A percentile compares a stretch with the other conserved stretches of the same genome.
Conservation (phyloP, 2,888 invertebrate species). For the Ischnura elegans region DNA sequence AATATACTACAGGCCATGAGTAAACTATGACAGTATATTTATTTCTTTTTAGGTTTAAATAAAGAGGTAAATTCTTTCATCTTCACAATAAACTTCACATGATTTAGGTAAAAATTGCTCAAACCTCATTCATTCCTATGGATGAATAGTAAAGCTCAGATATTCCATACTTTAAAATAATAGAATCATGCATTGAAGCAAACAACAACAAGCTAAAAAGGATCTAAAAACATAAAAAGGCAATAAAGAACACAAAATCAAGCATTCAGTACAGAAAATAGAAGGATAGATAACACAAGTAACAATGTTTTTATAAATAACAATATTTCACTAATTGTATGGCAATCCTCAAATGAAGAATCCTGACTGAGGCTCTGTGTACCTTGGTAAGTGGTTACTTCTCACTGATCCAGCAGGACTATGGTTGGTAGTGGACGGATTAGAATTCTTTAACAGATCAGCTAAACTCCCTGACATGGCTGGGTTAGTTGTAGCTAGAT, state of each 20-base stretch:
- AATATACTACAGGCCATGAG: conserved; percentile 33
- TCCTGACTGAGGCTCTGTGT: conserved; percentile 71
- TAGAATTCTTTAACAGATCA: conserved; percentile 62
- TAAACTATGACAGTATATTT: conserved; percentile 33
- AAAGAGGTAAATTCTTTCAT: background rate
- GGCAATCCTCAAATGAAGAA: conserved; percentile 71
- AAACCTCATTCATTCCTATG: background rate
- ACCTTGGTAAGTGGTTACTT: conserved; percentile 72
- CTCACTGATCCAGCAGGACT: conserved; percentile 72
- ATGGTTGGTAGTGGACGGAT: conserved; percentile 62
- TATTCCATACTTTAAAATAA: background rate
- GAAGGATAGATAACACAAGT: conserved; percentile 43
- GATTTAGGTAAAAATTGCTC: conserved; percentile 10
- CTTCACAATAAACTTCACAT: background rate
- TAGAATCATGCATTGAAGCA: conserved; percentile 61
- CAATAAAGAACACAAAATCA: conserved; percentile 12
- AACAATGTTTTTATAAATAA: conserved; percentile 47
- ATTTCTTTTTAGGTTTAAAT: conserved; percentile 15
- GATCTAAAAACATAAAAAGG: conserved; percentile 18
- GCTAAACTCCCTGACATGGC: conserved; percentile 63
- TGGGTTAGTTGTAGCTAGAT: conserved; percentile 68
- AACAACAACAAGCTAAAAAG: conserved; percentile 35
- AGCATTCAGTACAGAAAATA: conserved; percentile 49
- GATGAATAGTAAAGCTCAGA: conserved; percentile 42
- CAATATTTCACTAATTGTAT: conserved; percentile 34